These are phyloP conservation scores for Zygothrica quintamaculata DNA, from an alignment of 2,888 invertebrate species.

Conservation along the genomic window DNA sequence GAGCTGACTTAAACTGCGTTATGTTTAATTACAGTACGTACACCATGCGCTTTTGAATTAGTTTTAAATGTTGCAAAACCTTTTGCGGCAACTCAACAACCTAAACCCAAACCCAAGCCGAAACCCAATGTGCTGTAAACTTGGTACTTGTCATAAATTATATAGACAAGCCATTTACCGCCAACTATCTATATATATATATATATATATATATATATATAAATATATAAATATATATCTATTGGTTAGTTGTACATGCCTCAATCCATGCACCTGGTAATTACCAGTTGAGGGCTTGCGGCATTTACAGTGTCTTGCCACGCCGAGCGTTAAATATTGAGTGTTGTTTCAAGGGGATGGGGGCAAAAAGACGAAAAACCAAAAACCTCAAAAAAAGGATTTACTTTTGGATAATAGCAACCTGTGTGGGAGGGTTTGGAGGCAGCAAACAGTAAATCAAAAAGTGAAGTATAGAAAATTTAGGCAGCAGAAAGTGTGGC, in stretches of 20 bases:
- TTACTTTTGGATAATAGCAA: slow-evolving; percentile 35
- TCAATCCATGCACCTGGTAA: slow-evolving; percentile 39
- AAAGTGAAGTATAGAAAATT: neutral
- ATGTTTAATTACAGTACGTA: slow-evolving; percentile 71
- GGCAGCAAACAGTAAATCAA: slow-evolving; percentile 1
- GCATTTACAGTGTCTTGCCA: slow-evolving; percentile 45
- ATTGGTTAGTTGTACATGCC: slow-evolving; percentile 7
- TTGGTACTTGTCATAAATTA: slow-evolving; percentile 76
- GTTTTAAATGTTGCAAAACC: slow-evolving; percentile 64
- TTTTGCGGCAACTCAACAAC: slow-evolving; percentile 21
- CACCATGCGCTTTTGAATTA: slow-evolving; percentile 70
- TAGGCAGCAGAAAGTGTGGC: too few species aligned
- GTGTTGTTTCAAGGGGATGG: slow-evolving; percentile 14
- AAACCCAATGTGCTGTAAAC: slow-evolving; percentile 50
- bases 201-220: too few species aligned
- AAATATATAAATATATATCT: too few species aligned
- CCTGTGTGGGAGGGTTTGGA: too few species aligned
- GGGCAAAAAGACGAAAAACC: neutral
- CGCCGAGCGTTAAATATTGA: slow-evolving; percentile 53
- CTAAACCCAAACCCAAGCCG: slow-evolving; percentile 4
- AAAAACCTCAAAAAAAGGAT: slow-evolving; percentile 27
- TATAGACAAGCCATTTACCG: slow-evolving; percentile 41
- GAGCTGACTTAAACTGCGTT: slow-evolving; percentile 43
- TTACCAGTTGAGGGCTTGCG: slow-evolving; percentile 50
- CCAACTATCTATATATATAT: slow-evolving; percentile 32